Evolutionary conservation across 2,888 invertebrate genomes (phyloP), one percentile per base, ranked within the genome.

Genomic region (Blera fallax): DNA sequence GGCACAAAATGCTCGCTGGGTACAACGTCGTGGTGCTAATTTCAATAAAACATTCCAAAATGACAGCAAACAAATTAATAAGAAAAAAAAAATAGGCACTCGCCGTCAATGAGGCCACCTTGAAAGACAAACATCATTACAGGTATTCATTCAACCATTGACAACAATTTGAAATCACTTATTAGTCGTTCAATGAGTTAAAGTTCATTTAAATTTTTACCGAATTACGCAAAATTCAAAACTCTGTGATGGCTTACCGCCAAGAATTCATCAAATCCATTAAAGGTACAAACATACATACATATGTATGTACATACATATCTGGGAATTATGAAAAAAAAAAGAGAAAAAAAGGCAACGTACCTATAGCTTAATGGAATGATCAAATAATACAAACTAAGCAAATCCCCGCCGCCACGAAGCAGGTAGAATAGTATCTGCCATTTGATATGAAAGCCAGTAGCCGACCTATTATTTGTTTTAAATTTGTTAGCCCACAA

Each of bases 381-480:
- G 60, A 67, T 67, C 81, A 85, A 85, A 85, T 34, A 40, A 85
- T 16, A 76, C 72, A 43, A 70, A 58, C 74, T 64, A 76, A 85
- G 62, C 37, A 77, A 77, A 72, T 80, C 60, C 8, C 45, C 37
- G 24, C 45, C 37, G 24, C 43, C 27, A 56, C 10, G 4, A 34
- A 74, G 60, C 48, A 76, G 58, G 16, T 24, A 73, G 11, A 48
- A 11, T 24, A 70, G 48, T 60, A 50, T 58, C 27, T 76, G 64
- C 58, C 70, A 72, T 83, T 83, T 83, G 73, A 79, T 79, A 69
- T 83, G 70, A 87, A 88, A 88, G 87, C 87, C 88, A 87, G 87
- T 88, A 88, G 88, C 88, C 88, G 88, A 85, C 77, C 50, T 84
- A 76, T 80, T 88, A 84, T 88, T 88, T 88, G 87, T 87, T 87